These are phyloP conservation scores for Trichomalopsis sarcophagae DNA, from an alignment of 1,140 invertebrate species.

Conservation along the genomic window DNA sequence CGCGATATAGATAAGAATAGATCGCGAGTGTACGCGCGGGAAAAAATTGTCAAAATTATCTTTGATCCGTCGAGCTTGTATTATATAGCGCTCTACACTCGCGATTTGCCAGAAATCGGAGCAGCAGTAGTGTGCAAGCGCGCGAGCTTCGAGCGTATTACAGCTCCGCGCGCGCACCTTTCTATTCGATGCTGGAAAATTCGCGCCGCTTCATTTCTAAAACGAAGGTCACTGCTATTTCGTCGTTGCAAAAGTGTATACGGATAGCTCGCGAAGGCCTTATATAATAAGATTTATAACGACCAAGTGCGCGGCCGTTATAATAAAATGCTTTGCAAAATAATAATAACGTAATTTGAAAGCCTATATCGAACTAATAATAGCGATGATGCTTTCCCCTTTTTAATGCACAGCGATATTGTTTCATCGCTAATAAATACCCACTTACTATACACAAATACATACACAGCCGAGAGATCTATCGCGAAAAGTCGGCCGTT, in stretches of 20 bases:
- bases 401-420: too few species aligned
- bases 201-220: slow-evolving; percentile 18
- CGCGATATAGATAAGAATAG: neutral
- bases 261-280: neutral
- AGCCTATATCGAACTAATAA: neutral
- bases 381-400: too few species aligned
- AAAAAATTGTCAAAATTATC: neutral
- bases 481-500: slow-evolving; percentile 62
- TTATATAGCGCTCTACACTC: too few species aligned
- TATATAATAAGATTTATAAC: neutral
- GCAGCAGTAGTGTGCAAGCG: neutral
- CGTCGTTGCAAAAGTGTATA: slow-evolving; percentile 14
- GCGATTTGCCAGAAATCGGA: neutral
- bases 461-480: slow-evolving; percentile 42
- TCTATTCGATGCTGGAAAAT: neutral
- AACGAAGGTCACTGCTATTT: slow-evolving; percentile 27
- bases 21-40: neutral
- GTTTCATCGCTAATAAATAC: too few species aligned
- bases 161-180: neutral
- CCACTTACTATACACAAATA: too few species aligned
- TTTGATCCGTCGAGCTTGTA: too few species aligned
- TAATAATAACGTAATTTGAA: neutral
- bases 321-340: neutral
- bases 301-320: neutral
- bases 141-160: too few species aligned